A percentile compares a stretch with the other conserved stretches of the same genome.
These are phyloP conservation scores for Drosophila seclusa DNA, from an alignment of 2,888 invertebrate genomes.

Conservation along the genomic window DNA sequence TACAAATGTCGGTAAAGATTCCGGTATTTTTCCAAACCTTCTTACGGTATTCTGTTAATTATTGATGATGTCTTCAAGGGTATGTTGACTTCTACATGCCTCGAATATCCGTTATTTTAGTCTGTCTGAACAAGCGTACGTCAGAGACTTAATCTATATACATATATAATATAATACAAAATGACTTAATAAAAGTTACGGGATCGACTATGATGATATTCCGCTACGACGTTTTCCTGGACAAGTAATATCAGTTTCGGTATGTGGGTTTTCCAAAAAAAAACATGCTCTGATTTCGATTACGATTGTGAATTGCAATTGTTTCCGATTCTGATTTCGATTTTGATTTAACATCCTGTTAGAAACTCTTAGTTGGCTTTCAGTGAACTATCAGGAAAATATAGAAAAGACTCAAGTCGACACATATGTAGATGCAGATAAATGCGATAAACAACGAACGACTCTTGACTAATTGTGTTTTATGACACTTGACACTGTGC, in stretches of 20 bases:
- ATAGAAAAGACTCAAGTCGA: background rate
- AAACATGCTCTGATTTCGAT: too few relatives aligned
- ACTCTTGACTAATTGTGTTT: constrained; percentile 69
- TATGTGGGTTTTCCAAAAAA: too few relatives aligned
- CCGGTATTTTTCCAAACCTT: background rate
- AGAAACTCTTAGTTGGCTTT: background rate
- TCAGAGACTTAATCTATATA: background rate
- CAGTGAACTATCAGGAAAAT: too few relatives aligned
- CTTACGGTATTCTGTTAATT: background rate
- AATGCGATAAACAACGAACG: constrained; percentile 34
- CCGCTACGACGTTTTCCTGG: too few relatives aligned
- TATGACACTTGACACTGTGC: constrained; percentile 57
- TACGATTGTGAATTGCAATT: too few relatives aligned
- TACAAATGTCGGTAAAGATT: background rate
- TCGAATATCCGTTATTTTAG: background rate
- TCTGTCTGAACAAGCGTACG: background rate
- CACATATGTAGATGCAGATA: background rate
- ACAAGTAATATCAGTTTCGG: too few relatives aligned
- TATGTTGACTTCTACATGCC: background rate
- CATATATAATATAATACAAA: too few relatives aligned
- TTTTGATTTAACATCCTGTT: background rate
- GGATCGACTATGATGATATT: background rate
- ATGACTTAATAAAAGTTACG: too few relatives aligned
- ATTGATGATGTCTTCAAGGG: background rate
- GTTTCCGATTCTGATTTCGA: background rate